These are phyloP conservation scores for Styela clava DNA, from an alignment of 23 tunicate genomes.

Conservation along the genomic window DNA sequence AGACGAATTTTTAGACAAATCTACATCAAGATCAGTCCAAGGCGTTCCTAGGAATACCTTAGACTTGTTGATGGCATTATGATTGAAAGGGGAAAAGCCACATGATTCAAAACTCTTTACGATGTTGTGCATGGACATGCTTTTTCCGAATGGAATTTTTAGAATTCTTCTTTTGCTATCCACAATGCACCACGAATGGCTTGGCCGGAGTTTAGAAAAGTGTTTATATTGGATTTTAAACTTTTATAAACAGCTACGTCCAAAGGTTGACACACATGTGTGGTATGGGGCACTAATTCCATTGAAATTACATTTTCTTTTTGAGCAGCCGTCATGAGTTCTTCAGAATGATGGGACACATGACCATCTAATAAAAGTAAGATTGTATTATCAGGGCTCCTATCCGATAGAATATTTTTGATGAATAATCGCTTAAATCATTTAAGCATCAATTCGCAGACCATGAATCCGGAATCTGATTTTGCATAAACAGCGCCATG, in stretches of 20 bases:
- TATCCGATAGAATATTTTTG: not conserved
- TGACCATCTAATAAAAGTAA: not conserved
- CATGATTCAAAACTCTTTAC: not conserved
- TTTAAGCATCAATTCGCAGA: not conserved
- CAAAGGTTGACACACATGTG: not conserved
- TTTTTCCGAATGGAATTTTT: not conserved
- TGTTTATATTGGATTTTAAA: not conserved
- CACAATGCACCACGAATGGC: not conserved
- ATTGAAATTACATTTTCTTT: not conserved
- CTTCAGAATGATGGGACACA: not conserved
- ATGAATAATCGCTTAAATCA: not conserved
- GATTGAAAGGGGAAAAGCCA: not conserved
- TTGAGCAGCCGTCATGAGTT: not conserved
- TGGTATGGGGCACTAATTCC: not conserved
- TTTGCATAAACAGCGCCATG: not conserved
- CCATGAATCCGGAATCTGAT: not conserved
- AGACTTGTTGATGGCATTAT: not conserved
- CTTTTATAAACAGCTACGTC: not conserved
- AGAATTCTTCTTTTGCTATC: too few species aligned
- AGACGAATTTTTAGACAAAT: not conserved
- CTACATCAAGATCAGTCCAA: not conserved
- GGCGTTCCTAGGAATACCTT: not conserved
- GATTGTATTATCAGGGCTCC: not conserved
- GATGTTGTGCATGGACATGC: not conserved
- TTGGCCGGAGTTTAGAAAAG: not conserved